phyloP scores from a whole-genome alignment of 2,797 vertebrate species.

The Cercopithecus neglectus region DNA sequence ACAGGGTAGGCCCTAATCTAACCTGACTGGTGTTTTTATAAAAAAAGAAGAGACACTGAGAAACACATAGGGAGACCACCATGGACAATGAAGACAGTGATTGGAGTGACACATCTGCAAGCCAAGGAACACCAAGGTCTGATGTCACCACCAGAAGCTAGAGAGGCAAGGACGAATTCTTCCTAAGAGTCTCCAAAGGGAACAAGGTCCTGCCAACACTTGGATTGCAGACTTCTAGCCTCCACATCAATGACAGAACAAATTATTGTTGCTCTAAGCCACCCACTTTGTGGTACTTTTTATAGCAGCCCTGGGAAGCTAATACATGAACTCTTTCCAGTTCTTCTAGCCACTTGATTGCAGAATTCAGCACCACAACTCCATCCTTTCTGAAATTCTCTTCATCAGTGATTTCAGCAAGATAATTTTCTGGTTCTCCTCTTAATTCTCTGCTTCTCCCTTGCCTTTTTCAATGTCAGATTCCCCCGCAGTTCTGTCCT shows the following conservation, averaged over 20 bases:
- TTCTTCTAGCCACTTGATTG: background rate
- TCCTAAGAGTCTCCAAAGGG: background rate
- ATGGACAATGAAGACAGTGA: background rate
- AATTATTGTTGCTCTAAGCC: background rate
- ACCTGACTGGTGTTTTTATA: background rate
- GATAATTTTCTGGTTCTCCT: background rate
- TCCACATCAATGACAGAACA: background rate
- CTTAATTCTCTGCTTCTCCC: background rate
- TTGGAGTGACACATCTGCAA: background rate
- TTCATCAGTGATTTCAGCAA: too few species aligned
- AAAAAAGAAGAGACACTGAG: background rate
- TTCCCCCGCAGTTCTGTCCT: background rate
- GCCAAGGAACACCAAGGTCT: background rate
- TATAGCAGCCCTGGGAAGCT: background rate
- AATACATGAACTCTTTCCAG: background rate
- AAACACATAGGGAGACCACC: background rate
- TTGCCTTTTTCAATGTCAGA: background rate
- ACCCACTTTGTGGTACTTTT: background rate
- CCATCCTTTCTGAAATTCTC: background rate
- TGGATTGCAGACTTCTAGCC: background rate
- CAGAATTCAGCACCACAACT: background rate
- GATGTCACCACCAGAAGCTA: background rate
- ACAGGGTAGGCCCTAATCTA: background rate
- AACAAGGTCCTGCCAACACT: fast-evolving
- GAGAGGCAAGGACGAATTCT: background rate